phyloP scores from a whole-genome alignment of 2,797 vertebrate species.

The Paratrypauchen microcephalus region DNA sequence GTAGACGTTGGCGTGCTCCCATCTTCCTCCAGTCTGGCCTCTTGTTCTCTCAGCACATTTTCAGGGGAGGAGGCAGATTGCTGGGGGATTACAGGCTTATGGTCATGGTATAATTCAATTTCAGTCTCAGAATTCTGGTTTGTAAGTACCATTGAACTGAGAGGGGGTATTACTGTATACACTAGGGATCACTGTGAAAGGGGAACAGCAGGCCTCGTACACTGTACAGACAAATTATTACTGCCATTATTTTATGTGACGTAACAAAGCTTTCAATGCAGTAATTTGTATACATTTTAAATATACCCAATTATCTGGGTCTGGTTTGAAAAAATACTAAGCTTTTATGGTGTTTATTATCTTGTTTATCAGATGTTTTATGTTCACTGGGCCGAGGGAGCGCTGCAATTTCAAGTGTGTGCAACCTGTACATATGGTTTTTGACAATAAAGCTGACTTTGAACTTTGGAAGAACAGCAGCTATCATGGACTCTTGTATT shows the following conservation, averaged over 20 bases:
- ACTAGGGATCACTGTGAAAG: background rate
- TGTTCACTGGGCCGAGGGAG: too few species aligned
- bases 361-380: too few species aligned
- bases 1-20: conserved; percentile 17
- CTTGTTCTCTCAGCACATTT: conserved; percentile 42
- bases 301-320: background rate
- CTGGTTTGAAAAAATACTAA: too few species aligned
- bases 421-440: too few species aligned
- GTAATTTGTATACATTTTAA: too few species aligned
- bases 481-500: too few species aligned
- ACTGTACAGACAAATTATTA: background rate
- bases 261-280: too few species aligned
- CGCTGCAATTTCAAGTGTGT: too few species aligned
- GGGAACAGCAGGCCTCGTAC: background rate
- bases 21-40: conserved; percentile 1
- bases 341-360: too few species aligned
- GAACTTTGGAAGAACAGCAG: too few species aligned
- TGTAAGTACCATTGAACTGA: conserved; percentile 7
- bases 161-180: conserved; percentile 19
- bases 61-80: conserved; percentile 13
- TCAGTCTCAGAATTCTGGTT: conserved; percentile 34
- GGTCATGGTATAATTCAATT: conserved; percentile 38
- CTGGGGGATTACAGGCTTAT: conserved; percentile 35
- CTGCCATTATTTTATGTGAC: background rate
- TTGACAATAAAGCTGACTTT: too few species aligned